Evolutionary conservation across 2,888 invertebrate species (phyloP), one percentile per base, ranked within the genome.

Genomic region (Oxycera nigricornis): DNA sequence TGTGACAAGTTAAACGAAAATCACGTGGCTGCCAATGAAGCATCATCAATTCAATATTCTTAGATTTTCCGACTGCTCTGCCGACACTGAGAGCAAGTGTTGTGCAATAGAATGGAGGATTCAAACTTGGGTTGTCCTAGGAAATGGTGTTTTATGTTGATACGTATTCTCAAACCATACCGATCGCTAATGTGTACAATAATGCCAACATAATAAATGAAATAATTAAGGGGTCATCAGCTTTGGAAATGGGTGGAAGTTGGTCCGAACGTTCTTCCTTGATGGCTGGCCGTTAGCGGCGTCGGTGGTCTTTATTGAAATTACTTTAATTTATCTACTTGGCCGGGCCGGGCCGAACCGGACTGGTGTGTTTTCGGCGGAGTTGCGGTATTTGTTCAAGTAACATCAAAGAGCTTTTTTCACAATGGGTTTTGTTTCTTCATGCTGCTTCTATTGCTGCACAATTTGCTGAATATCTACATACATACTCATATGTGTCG

Each of bases 251-350:
- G 52, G 22, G 55, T 31, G 17, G 14, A 14, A 41, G 41, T 41
- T 65, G 22, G 41, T 61, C 9, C 4, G 61, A 17, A n/a, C 31
- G 61, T 41, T 28, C 31, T 17, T 39, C 22, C 26, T 65, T 65
- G 65, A 65, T 65, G n/a, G 3, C 24, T 14, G 65, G 22, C 70
- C 31, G 70, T 31, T 31, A 46, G 70, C 70, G 68, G 68, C 68
- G 70, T 70, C 70, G 70, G 70, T 70, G 70, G 70, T 55, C 70
- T 70, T 70, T 70, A 70, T 70, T 70, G 55, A 52, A 70, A 70
- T 70, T 70, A 70, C 70, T 52, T 70, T 52, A 70, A 70, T 70
- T 70, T 70, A 55, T 70, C 70, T 52, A 70, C 41, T 67, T 35
- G 39, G 9, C 35, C 26, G n/a, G 17, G 24, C 9, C 52, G 22